phyloP scores from a whole-genome alignment of 2,888 invertebrate species.

The Ceratothoa steindachneri region DNA sequence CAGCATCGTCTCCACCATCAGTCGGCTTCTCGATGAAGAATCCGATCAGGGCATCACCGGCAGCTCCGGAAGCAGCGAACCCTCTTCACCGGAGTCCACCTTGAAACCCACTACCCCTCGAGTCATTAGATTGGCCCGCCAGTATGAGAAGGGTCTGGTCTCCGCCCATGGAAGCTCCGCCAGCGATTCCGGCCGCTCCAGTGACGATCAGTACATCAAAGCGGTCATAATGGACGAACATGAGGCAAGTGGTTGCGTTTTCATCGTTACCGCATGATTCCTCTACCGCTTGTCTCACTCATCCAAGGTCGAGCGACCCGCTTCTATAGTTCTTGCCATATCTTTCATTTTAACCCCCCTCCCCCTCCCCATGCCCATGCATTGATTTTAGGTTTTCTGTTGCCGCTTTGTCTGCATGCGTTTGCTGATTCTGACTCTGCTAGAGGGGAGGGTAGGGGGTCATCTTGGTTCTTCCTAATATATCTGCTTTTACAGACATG shows the following conservation, averaged over 20 bases:
- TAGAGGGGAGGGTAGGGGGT: too few species aligned
- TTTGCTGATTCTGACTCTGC: too few species aligned
- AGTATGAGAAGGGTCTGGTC: slow-evolving; percentile 29
- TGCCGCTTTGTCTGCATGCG: too few species aligned
- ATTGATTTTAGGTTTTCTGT: too few species aligned
- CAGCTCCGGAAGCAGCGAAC: slow-evolving; percentile 27
- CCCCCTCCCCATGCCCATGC: too few species aligned
- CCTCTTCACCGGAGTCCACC: slow-evolving; percentile 43
- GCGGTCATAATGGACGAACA: slow-evolving; percentile 39
- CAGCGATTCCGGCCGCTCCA: neutral
- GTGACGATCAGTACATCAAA: slow-evolving; percentile 8
- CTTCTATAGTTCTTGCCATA: neutral
- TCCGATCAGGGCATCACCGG: slow-evolving; percentile 35
- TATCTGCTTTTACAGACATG: too few species aligned
- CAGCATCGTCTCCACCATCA: slow-evolving; percentile 42
- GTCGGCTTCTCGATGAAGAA: slow-evolving; percentile 40
- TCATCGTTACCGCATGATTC: neutral
- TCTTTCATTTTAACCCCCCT: too few species aligned
- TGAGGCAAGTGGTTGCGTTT: slow-evolving; percentile 22
- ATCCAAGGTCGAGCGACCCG: neutral
- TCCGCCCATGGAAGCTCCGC: neutral
- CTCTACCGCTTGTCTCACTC: neutral
- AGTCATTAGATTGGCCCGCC: slow-evolving; percentile 36
- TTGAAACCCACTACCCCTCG: slow-evolving; percentile 40
- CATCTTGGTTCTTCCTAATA: too few species aligned